Evolutionary conservation across 2,888 invertebrate species (phyloP).

Genomic region (Polyommatus icarus): DNA sequence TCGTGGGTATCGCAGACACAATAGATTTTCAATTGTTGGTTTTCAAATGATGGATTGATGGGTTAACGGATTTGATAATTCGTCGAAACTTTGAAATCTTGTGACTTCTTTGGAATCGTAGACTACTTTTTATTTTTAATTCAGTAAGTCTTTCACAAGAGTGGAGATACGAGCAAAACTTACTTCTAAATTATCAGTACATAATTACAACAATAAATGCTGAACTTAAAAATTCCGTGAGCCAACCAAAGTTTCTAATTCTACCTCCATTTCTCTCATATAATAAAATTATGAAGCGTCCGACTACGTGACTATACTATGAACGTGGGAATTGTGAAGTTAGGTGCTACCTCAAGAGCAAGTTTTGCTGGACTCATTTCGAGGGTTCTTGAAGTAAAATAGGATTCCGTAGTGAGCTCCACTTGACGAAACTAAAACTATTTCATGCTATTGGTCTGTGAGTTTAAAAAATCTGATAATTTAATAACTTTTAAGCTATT

Average conservation of each 20-base stretch:
- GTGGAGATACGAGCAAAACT: too few relatives aligned
- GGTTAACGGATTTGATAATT: too few relatives aligned
- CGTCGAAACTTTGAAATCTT: too few relatives aligned
- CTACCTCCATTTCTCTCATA: neutral
- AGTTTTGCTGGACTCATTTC: slow-evolving; percentile 5
- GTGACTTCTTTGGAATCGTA: too few relatives aligned
- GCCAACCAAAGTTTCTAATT: neutral
- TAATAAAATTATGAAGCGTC: slow-evolving; percentile 16
- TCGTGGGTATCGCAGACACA: too few relatives aligned
- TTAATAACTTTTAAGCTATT: too few relatives aligned
- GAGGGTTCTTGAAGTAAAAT: slow-evolving; percentile 14
- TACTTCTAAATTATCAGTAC: neutral
- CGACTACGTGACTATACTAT: neutral
- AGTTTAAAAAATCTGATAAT: neutral
- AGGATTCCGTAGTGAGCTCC: neutral
- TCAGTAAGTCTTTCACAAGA: too few relatives aligned
- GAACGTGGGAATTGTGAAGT: slow-evolving; percentile 3
- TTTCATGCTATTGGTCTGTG: neutral
- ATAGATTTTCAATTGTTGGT: too few relatives aligned
- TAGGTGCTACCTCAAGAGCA: neutral
- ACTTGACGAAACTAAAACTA: neutral
- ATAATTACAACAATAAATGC: neutral
- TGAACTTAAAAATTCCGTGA: neutral
- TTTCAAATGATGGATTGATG: too few relatives aligned
- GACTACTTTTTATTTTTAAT: too few relatives aligned